Conservation (phyloP, 2,797 vertebrate species). For the Falco rusticolus region DNA sequence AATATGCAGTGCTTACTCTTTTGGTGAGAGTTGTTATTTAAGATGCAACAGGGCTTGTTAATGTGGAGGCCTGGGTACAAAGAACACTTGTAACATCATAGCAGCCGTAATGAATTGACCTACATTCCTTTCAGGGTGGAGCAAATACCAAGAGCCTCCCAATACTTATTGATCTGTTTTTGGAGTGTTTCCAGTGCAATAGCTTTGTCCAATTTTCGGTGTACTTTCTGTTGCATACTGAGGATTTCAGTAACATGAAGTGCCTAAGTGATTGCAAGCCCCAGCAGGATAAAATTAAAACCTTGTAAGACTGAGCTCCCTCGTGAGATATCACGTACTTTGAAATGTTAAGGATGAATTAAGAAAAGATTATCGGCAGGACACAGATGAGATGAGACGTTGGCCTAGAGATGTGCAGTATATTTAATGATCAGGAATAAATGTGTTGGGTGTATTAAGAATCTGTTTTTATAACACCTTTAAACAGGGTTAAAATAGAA, state of each 20-base stretch:
- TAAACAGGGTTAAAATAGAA: background rate
- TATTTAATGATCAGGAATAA: background rate
- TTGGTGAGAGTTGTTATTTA: background rate
- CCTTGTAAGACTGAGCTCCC: background rate
- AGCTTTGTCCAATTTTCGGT: background rate
- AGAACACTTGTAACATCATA: background rate
- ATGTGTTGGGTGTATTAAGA: background rate
- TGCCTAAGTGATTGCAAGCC: background rate
- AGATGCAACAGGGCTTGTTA: background rate
- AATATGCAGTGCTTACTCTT: background rate
- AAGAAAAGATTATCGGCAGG: background rate
- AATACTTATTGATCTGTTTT: background rate
- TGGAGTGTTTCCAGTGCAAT: constrained; percentile 27
- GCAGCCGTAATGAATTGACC: background rate
- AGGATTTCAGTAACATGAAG: background rate
- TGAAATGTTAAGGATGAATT: background rate
- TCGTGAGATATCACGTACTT: background rate
- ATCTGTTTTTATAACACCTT: background rate
- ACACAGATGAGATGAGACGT: background rate
- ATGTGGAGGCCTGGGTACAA: background rate
- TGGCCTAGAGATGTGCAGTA: background rate
- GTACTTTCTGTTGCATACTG: background rate
- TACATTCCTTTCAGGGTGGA: background rate
- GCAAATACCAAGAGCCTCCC: background rate
- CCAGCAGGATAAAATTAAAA: background rate